Percentiles rank a stretch among this genome's conserved stretches.
phyloP scores from a whole-genome alignment of 92 coral and sea anemone species.

The Scolanthus callimorphus region DNA sequence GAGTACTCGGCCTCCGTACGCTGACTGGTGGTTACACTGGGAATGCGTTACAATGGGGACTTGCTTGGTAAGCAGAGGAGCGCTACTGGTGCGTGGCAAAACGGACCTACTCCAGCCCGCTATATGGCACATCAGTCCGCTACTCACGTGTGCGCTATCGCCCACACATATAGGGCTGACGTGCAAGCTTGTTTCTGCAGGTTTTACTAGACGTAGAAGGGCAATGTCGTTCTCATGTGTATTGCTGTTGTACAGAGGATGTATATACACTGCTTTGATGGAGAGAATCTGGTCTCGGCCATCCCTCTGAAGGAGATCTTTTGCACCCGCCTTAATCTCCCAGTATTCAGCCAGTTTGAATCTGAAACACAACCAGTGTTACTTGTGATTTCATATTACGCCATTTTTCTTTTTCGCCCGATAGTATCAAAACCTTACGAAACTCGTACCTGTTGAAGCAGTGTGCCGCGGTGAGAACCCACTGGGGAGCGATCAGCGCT shows the following conservation, averaged over 20 bases:
- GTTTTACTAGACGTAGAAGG: slow-evolving; percentile 55
- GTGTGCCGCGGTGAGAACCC: slow-evolving; percentile 87
- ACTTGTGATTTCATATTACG: neutral
- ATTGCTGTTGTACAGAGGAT: slow-evolving; percentile 59
- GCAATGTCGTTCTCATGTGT: slow-evolving; percentile 80
- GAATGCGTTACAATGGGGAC: slow-evolving; percentile 62
- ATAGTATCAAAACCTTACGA: neutral
- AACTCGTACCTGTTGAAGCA: slow-evolving; percentile 67
- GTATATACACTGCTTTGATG: slow-evolving; percentile 53
- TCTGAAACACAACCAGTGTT: too few species aligned
- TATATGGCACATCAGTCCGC: slow-evolving; percentile 55
- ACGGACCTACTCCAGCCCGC: slow-evolving; percentile 78
- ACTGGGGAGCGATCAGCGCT: slow-evolving; percentile 66
- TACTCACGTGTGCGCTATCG: slow-evolving; percentile 17
- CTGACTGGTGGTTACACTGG: slow-evolving; percentile 43
- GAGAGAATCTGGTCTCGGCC: slow-evolving; percentile 47
- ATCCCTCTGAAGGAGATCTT: slow-evolving; percentile 54
- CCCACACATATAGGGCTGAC: slow-evolving; percentile 71
- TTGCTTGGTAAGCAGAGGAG: slow-evolving; percentile 45
- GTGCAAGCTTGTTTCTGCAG: slow-evolving; percentile 37
- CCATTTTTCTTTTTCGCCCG: neutral
- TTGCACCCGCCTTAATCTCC: slow-evolving; percentile 65
- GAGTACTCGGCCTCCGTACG: slow-evolving; percentile 59
- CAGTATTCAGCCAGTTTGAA: too few species aligned
- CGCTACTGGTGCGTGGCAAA: slow-evolving; percentile 18